A percentile compares a stretch with the other conserved stretches of the same genome.
Conservation (phyloP, 2,888 invertebrate genomes). For the Drosophila glabriapex region DNA sequence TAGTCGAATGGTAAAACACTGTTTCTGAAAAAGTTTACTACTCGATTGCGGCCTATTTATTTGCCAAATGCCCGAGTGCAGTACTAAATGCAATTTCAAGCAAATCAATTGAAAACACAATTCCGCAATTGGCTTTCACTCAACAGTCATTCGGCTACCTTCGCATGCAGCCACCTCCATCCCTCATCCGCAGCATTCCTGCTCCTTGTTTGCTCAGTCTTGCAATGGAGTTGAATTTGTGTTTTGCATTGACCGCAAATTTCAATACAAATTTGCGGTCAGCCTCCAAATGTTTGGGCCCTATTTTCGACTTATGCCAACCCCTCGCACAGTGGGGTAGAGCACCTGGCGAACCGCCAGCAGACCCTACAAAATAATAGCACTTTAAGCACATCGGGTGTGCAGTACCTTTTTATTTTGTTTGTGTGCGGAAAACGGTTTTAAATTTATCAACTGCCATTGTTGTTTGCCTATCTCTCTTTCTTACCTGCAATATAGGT, state of each 20-base stretch:
- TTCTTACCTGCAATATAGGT: background rate
- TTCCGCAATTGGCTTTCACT: constrained; percentile 70
- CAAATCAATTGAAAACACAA: constrained; percentile 79
- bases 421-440: background rate
- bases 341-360: background rate
- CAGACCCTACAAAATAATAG: background rate
- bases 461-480: background rate
- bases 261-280: constrained; percentile 77
- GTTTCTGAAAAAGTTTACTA: constrained; percentile 4
- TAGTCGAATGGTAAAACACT: background rate
- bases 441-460: background rate
- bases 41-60: constrained; percentile 48
- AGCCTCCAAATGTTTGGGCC: constrained; percentile 54
- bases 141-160: constrained; percentile 17
- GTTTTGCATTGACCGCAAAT: constrained; percentile 79
- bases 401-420: background rate
- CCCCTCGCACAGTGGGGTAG: constrained; percentile 32
- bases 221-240: constrained; percentile 70
- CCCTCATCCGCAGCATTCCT: background rate
- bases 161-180: too few species aligned
- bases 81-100: constrained; percentile 73
- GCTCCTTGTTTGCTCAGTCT: constrained; percentile 52
- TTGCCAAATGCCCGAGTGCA: constrained; percentile 48
- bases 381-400: background rate
- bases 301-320: background rate